Base-by-base conservation (phyloP, 2,113 vertebrate genomes). In the Rallus limicola region DNA sequence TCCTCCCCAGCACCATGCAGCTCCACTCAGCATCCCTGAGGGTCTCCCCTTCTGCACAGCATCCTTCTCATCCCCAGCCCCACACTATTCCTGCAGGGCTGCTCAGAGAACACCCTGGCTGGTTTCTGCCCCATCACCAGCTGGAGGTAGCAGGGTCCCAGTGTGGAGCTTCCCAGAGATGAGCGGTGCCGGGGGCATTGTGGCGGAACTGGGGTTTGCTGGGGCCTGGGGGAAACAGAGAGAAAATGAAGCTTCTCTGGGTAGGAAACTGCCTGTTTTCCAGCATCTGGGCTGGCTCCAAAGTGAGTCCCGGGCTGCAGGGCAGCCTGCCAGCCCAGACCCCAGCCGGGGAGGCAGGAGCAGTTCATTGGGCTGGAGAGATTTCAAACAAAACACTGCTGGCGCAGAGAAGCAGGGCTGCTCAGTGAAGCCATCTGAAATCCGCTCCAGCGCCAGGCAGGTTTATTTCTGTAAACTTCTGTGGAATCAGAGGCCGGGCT, bases 61-160 rank as follows among this genome's bases (percentile, higher is more conserved):
- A n/a, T 14, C 52, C 33, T 20, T 36, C 31, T 28, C 52, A 21
- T 53, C 29, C 53, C 16, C 44, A 46, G 44, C 44, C 44, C 44
- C 17, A 46, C 52, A 2, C 3, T 24, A 16, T 18, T 25, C 4
- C 5, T 2, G 1, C 1, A 0, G 42, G 7, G 4, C 11, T 21
- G 28, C n/a, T 38, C 1, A 1, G n/a, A 15, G 15, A 16, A 68
- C 31, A 11, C 9, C 55, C 3, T 1, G 28, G 21, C 34, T 42
- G 25, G 14, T 9, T 88, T 46, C 62, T 42, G 23, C 5, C 25
- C 58, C 34, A 14, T 5, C 18, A 11, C 10, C 24, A 29, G 46
- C 76, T 63, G 34, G 6, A 40, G 34, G 50, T 13, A 85, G 42
- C 24, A 29, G 26, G 5, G 4, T 71, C 46, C 33, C 16, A 10